These are phyloP conservation scores for rabbit (Oryctolagus cuniculus) DNA, from an alignment of 2,113 vertebrate genomes.

Conservation along the genomic window DNA sequence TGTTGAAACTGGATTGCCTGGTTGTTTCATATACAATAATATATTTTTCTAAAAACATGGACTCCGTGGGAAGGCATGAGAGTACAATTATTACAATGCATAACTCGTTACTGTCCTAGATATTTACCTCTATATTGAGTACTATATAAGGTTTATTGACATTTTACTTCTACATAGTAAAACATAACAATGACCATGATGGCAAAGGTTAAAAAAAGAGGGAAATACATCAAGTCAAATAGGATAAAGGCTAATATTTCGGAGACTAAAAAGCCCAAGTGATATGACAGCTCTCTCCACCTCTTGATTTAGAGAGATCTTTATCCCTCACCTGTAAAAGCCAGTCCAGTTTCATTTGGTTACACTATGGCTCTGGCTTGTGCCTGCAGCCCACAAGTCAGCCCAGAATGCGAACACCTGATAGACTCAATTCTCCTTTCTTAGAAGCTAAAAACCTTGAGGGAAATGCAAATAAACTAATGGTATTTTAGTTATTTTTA, in stretches of 20 bases:
- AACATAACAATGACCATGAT: not conserved
- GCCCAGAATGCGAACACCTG: conserved; percentile 11
- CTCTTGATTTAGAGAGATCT: not conserved
- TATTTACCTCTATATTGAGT: conserved; percentile 73
- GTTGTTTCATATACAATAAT: conserved; percentile 80
- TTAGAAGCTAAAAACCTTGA: not conserved
- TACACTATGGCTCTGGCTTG: not conserved
- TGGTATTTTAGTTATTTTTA: conserved; percentile 23
- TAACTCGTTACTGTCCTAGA: conserved; percentile 70
- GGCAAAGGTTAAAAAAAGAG: conserved; percentile 30
- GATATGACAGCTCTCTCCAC: not conserved
- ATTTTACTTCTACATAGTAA: too few relatives aligned
- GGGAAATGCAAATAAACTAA: conserved; percentile 1
- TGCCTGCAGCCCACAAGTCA: not conserved
- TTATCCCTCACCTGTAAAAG: not conserved
- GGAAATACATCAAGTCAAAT: not conserved
- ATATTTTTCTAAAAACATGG: conserved; percentile 76
- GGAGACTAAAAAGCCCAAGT: not conserved
- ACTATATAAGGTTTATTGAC: not conserved
- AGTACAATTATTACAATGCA: conserved; percentile 63
- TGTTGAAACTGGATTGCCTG: conserved; percentile 69
- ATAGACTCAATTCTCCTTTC: not conserved
- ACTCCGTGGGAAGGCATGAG: conserved; percentile 48
- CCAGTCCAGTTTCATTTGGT: not conserved
- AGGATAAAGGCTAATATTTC: not conserved